These are phyloP conservation scores for Lepas anatifera DNA, from an alignment of 2,888 invertebrate species.

Conservation along the genomic window DNA sequence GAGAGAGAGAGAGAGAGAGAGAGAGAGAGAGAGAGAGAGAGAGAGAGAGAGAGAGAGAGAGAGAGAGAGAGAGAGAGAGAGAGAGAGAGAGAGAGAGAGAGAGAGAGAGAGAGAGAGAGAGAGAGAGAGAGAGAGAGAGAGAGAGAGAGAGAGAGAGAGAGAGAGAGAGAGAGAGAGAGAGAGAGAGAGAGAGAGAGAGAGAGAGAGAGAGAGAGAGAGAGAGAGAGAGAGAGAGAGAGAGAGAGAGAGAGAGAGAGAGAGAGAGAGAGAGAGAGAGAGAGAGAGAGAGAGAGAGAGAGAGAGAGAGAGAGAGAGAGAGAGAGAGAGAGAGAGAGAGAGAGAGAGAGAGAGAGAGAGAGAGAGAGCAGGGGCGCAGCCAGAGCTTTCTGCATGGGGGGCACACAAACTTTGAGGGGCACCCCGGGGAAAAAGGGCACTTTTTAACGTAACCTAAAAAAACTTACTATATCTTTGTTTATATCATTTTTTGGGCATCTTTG, in stretches of 20 bases:
- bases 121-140: not conserved
- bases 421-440: too few species aligned
- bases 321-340: conserved; percentile 25
- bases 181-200: not conserved
- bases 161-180: not conserved
- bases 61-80: too few species aligned
- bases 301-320: conserved; percentile 22
- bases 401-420: too few species aligned
- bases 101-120: too few species aligned
- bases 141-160: not conserved
- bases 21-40: too few species aligned
- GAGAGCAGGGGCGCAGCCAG: conserved; percentile 3
- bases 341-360: conserved; percentile 25
- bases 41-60: too few species aligned
- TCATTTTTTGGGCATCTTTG: too few species aligned
- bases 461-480: too few species aligned
- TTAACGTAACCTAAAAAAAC: too few species aligned
- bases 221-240: conserved; percentile 17
- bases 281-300: conserved; percentile 18
- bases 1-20: too few species aligned
- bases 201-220: conserved; percentile 10
- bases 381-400: too few species aligned
- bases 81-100: too few species aligned
- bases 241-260: conserved; percentile 11
- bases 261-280: conserved; percentile 14